These are phyloP conservation scores for Poecilia velifera DNA, from an alignment of 2,797 vertebrate genomes.

Conservation along the genomic window DNA sequence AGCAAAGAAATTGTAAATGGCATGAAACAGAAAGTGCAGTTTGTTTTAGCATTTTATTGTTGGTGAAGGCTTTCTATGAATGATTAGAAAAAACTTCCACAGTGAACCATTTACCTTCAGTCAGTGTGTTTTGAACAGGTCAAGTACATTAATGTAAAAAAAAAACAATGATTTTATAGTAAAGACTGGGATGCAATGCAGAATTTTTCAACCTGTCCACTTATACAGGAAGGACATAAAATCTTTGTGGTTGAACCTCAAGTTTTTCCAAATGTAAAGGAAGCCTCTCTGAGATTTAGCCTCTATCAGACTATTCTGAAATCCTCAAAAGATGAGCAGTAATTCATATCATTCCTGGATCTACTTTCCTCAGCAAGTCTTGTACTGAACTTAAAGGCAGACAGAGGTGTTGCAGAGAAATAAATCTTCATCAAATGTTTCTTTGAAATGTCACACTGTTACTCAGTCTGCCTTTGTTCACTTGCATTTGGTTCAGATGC, in stretches of 20 bases:
- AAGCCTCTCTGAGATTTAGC: slow-evolving; percentile 46
- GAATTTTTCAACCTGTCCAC: neutral
- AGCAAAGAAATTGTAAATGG: neutral
- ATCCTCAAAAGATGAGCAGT: slow-evolving; percentile 46
- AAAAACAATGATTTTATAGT: neutral
- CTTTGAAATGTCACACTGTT: slow-evolving; percentile 67
- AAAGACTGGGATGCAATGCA: neutral
- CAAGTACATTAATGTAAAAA: neutral
- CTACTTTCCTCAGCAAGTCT: slow-evolving; percentile 55
- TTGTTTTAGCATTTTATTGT: neutral
- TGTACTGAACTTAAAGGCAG: slow-evolving; percentile 29
- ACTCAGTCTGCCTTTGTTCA: slow-evolving; percentile 45
- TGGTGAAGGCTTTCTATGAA: neutral
- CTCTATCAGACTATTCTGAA: slow-evolving; percentile 58
- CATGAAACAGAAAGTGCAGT: neutral
- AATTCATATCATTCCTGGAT: slow-evolving; percentile 73
- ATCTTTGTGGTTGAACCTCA: slow-evolving; percentile 27
- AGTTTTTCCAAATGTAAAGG: slow-evolving; percentile 24
- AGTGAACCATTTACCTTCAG: neutral
- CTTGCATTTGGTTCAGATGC: slow-evolving; percentile 47
- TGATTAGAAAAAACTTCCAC: neutral
- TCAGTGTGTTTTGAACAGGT: neutral
- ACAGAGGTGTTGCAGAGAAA: slow-evolving; percentile 30
- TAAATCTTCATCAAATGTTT: slow-evolving; percentile 62
- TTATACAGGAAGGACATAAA: slow-evolving; percentile 26